Percentiles rank a stretch among this genome's conserved stretches.
phyloP scores from a whole-genome alignment of 2,113 vertebrate genomes.

The Tragelaphus strepsiceros region DNA sequence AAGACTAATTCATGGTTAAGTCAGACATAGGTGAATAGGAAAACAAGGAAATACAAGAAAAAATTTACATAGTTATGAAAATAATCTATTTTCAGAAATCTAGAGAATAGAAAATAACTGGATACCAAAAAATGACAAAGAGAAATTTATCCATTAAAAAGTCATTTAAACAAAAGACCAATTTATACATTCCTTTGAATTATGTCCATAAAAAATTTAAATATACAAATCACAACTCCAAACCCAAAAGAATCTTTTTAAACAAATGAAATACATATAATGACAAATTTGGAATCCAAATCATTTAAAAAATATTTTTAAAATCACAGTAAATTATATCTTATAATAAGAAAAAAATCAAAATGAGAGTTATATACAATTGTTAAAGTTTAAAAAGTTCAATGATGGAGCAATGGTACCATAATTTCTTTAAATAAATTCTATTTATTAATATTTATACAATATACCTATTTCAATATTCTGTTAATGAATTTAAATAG shows the following conservation, averaged over 20 bases:
- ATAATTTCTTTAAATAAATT: slow-evolving; percentile 46
- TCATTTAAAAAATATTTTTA: slow-evolving; percentile 18
- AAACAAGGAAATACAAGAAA: not conserved
- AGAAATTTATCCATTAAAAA: slow-evolving; percentile 55
- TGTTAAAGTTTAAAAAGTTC: slow-evolving; percentile 50
- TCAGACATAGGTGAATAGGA: not conserved
- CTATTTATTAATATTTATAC: not conserved
- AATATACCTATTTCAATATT: slow-evolving; percentile 33
- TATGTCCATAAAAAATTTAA: slow-evolving; percentile 68
- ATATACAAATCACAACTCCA: slow-evolving; percentile 46
- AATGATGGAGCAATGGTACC: not conserved
- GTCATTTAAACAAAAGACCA: slow-evolving; percentile 51
- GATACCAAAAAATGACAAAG: slow-evolving; percentile 50
- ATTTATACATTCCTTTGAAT: slow-evolving; percentile 67
- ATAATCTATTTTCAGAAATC: slow-evolving; percentile 39
- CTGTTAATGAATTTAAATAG: slow-evolving; percentile 42
- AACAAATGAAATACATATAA: slow-evolving; percentile 33
- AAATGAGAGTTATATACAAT: not conserved
- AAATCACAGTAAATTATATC: slow-evolving; percentile 37
- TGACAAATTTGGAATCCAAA: slow-evolving; percentile 35
- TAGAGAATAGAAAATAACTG: slow-evolving; percentile 29
- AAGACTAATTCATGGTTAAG: not conserved
- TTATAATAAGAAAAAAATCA: slow-evolving; percentile 19
- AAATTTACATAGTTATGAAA: slow-evolving; percentile 14
- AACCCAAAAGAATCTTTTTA: slow-evolving; percentile 23